A percentile compares a stretch with the other conserved stretches of the same genome.
These are phyloP conservation scores for Melipona bicolor DNA, from an alignment of 2,888 invertebrate genomes.

Conservation along the genomic window DNA sequence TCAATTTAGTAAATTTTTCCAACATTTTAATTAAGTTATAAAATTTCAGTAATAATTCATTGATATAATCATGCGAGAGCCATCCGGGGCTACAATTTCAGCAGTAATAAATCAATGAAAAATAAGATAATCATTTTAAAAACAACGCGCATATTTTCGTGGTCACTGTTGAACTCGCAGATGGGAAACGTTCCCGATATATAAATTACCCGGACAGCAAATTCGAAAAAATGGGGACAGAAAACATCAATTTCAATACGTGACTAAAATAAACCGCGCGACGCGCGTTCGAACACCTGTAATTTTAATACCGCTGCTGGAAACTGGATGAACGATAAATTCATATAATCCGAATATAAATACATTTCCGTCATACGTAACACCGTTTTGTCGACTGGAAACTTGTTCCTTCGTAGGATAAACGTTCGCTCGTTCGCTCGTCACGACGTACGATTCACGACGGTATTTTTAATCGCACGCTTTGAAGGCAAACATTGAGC, in stretches of 20 bases:
- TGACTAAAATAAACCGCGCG: constrained; percentile 39
- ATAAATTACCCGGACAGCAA: background rate
- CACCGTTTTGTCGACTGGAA: background rate
- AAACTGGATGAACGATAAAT: constrained; percentile 35
- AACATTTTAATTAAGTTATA: no score
- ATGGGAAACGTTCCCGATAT: constrained; percentile 6
- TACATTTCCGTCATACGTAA: constrained; percentile 10
- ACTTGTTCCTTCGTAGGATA: background rate
- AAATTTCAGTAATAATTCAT: background rate
- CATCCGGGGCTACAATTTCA: background rate
- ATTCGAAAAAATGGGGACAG: constrained; percentile 1
- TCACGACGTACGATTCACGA: no score
- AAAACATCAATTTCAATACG: constrained; percentile 40
- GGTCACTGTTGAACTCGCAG: background rate
- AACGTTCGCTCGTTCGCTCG: background rate
- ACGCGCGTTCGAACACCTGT: background rate
- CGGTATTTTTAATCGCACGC: constrained; percentile 14
- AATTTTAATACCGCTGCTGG: constrained; percentile 46
- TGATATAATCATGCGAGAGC: background rate
- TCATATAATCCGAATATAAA: constrained; percentile 21
- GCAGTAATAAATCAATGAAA: background rate
- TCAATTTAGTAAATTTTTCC: no score
- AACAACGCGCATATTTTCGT: no score
- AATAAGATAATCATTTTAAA: background rate
- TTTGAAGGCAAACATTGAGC: background rate